Conservation (phyloP, 2,888 invertebrate genomes). For the Drosophila sordidula region DNA sequence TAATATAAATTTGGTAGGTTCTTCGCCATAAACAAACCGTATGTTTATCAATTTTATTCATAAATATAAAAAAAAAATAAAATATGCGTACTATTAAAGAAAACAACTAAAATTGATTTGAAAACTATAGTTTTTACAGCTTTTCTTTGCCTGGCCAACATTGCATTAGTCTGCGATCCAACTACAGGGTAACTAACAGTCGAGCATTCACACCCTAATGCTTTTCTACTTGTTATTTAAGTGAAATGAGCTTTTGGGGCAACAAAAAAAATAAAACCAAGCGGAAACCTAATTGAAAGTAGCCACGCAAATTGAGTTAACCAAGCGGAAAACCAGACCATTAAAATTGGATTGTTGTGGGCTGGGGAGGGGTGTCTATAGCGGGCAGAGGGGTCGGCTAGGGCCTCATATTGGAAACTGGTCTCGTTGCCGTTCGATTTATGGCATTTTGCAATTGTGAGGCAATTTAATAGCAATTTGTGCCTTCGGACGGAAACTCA, state of each 20-base stretch:
- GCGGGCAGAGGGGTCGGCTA: background rate
- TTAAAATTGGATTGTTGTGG: slow-evolving; percentile 64
- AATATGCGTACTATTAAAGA: too few species aligned
- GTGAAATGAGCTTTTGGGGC: slow-evolving; percentile 55
- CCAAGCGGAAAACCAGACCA: slow-evolving; percentile 82
- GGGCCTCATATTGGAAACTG: slow-evolving; percentile 30
- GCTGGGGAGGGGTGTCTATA: background rate
- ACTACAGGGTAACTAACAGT: background rate
- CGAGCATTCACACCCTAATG: background rate
- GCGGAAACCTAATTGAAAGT: slow-evolving; percentile 79
- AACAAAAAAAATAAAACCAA: slow-evolving; percentile 21
- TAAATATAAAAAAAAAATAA: too few species aligned
- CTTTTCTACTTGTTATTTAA: slow-evolving; percentile 30
- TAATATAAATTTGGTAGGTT: too few species aligned
- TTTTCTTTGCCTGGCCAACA: too few species aligned
- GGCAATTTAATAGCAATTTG: slow-evolving; percentile 81
- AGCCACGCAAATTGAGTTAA: slow-evolving; percentile 80
- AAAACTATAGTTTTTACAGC: too few species aligned
- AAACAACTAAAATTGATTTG: too few species aligned
- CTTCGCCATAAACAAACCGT: too few species aligned
- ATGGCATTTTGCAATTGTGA: slow-evolving; percentile 76
- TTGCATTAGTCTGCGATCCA: too few species aligned
- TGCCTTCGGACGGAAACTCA: slow-evolving; percentile 43
- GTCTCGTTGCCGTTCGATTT: slow-evolving; percentile 61
- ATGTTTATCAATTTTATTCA: too few species aligned